Evolutionary conservation across 2,113 vertebrate species (phyloP).

Genomic region (Clarias batrachus): DNA sequence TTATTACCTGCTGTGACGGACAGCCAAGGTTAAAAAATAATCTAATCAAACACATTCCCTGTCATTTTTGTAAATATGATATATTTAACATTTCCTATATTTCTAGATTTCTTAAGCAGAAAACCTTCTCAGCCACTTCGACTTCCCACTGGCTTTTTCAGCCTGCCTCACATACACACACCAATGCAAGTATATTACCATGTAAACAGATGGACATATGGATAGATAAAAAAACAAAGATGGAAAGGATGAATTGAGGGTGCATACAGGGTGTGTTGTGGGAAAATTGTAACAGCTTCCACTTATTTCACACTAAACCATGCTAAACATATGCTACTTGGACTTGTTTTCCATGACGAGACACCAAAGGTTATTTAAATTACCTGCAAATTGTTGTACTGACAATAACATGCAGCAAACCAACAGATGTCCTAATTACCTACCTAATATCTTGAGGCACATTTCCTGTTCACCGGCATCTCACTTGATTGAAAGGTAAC

Average conservation of each 20-base stretch:
- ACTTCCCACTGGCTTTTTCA: not conserved
- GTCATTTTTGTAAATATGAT: not conserved
- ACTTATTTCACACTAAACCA: constrained; percentile 49
- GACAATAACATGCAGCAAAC: constrained; percentile 48
- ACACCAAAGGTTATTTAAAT: constrained; percentile 52
- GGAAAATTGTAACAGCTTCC: constrained; percentile 46
- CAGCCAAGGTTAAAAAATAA: not conserved
- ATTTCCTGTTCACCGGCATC: not conserved
- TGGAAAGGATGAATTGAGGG: not conserved
- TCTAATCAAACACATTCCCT: not conserved
- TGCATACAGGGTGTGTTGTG: constrained; percentile 11
- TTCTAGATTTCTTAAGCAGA: not conserved
- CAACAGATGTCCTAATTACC: constrained; percentile 48
- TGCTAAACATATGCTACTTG: constrained; percentile 49
- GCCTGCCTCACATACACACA: not conserved
- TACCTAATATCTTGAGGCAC: constrained; percentile 34
- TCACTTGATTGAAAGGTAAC: not conserved
- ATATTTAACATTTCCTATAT: not conserved
- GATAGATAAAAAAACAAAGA: constrained; percentile 1
- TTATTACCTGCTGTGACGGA: not conserved
- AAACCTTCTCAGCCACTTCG: not conserved
- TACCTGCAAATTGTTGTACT: constrained; percentile 50
- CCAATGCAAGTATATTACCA: no score
- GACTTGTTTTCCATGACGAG: constrained; percentile 29
- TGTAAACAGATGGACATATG: constrained; percentile 6